Conservation (phyloP, 2,797 vertebrate species). For the Anableps anableps region DNA sequence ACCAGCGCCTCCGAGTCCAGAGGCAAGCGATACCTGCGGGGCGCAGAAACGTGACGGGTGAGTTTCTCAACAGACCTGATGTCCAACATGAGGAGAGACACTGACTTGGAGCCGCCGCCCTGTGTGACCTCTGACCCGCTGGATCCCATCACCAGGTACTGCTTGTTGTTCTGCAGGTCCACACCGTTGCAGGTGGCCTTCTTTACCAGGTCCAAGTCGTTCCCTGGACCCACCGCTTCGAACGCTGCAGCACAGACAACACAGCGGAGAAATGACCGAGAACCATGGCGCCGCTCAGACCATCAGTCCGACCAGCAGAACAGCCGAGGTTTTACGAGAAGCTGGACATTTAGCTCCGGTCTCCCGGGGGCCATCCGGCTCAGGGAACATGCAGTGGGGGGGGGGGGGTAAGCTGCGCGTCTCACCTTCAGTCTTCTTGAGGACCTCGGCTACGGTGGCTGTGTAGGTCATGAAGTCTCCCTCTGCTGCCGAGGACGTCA, state of each 20-base stretch:
- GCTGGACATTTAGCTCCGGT: too few relatives aligned
- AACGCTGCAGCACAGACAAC: constrained; percentile 68
- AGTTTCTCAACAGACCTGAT: background rate
- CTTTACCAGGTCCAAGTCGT: constrained; percentile 86
- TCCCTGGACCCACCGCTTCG: constrained; percentile 69
- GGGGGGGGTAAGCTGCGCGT: too few relatives aligned
- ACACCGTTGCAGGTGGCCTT: constrained; percentile 84
- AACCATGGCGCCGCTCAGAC: too few relatives aligned
- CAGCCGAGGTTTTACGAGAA: too few relatives aligned
- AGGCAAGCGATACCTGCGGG: constrained; percentile 86
- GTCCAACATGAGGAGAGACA: background rate
- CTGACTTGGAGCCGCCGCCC: constrained; percentile 57
- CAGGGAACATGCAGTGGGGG: too few relatives aligned
- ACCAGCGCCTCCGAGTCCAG: constrained; percentile 88
- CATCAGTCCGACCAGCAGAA: too few relatives aligned
- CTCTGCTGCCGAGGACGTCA: constrained; percentile 79
- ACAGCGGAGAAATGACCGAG: background rate
- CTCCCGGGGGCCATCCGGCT: too few relatives aligned
- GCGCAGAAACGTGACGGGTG: background rate
- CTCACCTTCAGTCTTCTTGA: constrained; percentile 82
- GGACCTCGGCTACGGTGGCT: constrained; percentile 81
- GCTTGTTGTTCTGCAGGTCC: constrained; percentile 73
- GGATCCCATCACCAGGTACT: constrained; percentile 90
- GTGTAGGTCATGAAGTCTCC: constrained; percentile 88
- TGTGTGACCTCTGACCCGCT: constrained; percentile 81